Evolutionary conservation across 2,113 vertebrate species (phyloP).

Genomic region (Lophochroa leadbeateri): DNA sequence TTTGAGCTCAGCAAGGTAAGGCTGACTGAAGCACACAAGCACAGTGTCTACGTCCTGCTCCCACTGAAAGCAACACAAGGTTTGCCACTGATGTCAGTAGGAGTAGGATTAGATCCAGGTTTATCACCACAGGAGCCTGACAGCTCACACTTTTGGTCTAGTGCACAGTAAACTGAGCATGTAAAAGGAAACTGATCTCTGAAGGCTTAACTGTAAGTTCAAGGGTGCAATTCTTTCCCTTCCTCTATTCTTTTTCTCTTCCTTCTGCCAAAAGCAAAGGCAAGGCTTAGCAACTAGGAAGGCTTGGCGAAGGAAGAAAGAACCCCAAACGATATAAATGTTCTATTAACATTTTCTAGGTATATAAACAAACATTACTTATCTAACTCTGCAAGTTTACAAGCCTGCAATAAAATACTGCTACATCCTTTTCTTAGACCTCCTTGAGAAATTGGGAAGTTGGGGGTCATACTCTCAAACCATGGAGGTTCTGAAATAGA

Average conservation of each 20-base stretch:
- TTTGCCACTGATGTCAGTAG: neutral
- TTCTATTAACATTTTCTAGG: neutral
- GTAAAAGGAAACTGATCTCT: neutral
- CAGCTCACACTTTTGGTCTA: neutral
- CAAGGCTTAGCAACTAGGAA: neutral
- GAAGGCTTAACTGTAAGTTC: neutral
- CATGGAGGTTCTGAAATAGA: neutral
- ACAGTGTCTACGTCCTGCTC: rapidly evolving
- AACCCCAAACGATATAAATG: neutral
- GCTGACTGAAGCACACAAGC: neutral
- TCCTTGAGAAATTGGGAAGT: neutral
- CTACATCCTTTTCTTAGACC: neutral
- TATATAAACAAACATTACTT: neutral
- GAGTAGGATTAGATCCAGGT: neutral
- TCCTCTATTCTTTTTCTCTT: neutral
- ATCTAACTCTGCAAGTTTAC: neutral
- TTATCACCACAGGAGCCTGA: neutral
- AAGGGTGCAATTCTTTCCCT: neutral
- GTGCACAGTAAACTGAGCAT: neutral
- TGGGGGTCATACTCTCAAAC: neutral
- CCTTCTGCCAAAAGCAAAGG: neutral
- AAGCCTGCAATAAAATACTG: neutral
- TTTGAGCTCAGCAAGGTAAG: neutral
- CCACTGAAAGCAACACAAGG: neutral
- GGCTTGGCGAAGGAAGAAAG: neutral